Evolutionary conservation across 2,113 vertebrate species (phyloP).

Genomic region (Phyllostomus hastatus): DNA sequence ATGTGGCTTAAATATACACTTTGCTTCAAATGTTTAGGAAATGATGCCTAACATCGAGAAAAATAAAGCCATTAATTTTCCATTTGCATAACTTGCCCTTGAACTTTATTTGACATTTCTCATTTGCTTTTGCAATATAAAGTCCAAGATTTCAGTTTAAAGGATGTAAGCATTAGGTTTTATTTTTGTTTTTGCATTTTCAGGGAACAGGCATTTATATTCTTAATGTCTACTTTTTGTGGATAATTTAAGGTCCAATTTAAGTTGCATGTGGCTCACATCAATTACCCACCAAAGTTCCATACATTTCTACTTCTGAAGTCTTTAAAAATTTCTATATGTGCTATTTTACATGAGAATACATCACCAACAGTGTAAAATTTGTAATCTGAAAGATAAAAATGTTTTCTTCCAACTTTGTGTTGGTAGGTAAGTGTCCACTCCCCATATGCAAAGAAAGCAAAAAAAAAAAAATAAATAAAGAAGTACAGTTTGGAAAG

Average conservation of each 20-base stretch:
- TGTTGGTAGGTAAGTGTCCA: neutral
- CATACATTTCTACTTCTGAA: neutral
- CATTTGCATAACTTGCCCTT: constrained; percentile 71
- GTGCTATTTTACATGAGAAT: neutral
- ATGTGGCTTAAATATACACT: constrained; percentile 58
- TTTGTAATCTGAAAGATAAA: neutral
- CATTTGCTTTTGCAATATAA: constrained; percentile 55
- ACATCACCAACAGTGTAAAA: neutral
- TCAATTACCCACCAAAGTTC: neutral
- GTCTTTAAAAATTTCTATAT: neutral
- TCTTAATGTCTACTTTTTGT: neutral
- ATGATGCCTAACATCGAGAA: constrained; percentile 61
- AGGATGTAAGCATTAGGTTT: neutral
- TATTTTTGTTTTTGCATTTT: neutral
- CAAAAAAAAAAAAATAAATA: neutral
- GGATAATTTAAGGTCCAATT: neutral
- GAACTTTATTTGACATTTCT: constrained; percentile 71
- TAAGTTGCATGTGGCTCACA: neutral
- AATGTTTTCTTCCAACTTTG: neutral
- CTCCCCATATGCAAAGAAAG: neutral
- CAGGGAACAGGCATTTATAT: neutral
- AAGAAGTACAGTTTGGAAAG: neutral
- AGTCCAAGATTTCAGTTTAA: constrained; percentile 54
- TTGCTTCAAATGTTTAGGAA: constrained; percentile 65
- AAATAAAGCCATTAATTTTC: constrained; percentile 76